These are phyloP conservation scores for Watsonalla binaria DNA, from an alignment of 2,888 invertebrate genomes.

Conservation along the genomic window DNA sequence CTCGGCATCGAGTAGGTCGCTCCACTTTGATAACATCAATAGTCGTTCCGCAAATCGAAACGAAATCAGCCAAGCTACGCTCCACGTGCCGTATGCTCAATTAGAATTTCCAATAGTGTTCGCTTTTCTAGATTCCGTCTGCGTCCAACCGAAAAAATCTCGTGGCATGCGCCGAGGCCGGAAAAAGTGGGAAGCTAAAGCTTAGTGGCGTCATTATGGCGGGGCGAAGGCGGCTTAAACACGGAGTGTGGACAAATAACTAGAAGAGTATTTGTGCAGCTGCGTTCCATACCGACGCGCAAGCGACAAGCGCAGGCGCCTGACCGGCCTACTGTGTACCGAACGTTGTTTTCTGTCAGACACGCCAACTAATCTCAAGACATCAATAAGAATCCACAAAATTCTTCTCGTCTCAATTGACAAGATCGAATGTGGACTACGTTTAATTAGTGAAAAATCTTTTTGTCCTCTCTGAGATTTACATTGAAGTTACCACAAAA, in stretches of 20 bases:
- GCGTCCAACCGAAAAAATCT: slow-evolving; percentile 44
- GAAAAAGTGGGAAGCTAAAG: slow-evolving; percentile 52
- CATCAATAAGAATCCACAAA: slow-evolving; percentile 45
- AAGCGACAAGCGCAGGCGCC: too few species aligned
- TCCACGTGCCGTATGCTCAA: slow-evolving; percentile 31
- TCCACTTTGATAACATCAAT: slow-evolving; percentile 44
- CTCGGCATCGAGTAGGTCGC: slow-evolving; percentile 30
- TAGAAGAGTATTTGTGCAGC: slow-evolving; percentile 65
- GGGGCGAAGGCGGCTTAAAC: slow-evolving; percentile 49
- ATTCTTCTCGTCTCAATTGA: slow-evolving; percentile 57
- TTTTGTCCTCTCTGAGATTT: slow-evolving; percentile 59
- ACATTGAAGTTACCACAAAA: slow-evolving; percentile 71
- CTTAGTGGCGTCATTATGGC: slow-evolving; percentile 61
- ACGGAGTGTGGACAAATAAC: slow-evolving; percentile 62
- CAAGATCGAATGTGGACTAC: slow-evolving; percentile 51
- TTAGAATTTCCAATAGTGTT: slow-evolving; percentile 49
- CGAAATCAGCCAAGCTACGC: slow-evolving; percentile 20
- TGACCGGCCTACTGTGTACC: slow-evolving; percentile 5
- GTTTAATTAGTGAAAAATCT: slow-evolving; percentile 67
- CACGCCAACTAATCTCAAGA: slow-evolving; percentile 42
- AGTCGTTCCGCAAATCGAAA: slow-evolving; percentile 27
- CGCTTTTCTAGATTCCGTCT: slow-evolving; percentile 41
- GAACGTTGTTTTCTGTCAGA: slow-evolving; percentile 33
- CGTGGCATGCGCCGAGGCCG: slow-evolving; percentile 28
- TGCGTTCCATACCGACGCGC: slow-evolving; percentile 34